A percentile compares a stretch with the other conserved stretches of the same genome.
phyloP scores from a whole-genome alignment of 1,140 invertebrate genomes.

The Euborellia annulipes region DNA sequence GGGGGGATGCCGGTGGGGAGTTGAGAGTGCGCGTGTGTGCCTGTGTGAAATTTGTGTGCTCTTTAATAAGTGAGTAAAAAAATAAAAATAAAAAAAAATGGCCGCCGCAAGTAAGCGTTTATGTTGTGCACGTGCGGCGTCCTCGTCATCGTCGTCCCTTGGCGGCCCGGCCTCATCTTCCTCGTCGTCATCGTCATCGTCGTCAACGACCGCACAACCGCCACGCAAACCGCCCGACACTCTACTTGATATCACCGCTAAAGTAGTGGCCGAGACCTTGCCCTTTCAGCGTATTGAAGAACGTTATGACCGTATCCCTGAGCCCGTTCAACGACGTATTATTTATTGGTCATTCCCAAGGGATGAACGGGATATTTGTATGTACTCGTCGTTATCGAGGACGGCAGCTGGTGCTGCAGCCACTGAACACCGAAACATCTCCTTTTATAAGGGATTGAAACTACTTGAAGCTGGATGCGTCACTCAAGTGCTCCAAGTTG shows the following conservation, averaged over 20 bases:
- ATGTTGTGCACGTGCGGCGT: neutral
- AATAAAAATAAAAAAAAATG: too few species aligned
- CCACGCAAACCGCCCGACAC: conserved; percentile 34
- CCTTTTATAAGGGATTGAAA: conserved; percentile 70
- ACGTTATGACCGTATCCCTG: conserved; percentile 68
- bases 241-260: conserved; percentile 64
- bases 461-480: conserved; percentile 63
- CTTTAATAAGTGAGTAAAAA: too few species aligned
- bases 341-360: conserved; percentile 80
- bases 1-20: neutral
- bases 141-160: neutral
- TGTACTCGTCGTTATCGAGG: conserved; percentile 69
- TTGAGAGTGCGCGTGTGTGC: too few species aligned
- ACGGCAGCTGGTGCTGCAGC: conserved; percentile 20
- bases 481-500: conserved; percentile 72
- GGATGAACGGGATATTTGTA: conserved; percentile 72
- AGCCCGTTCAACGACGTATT: conserved; percentile 70
- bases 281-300: conserved; percentile 77
- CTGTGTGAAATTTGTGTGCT: neutral
- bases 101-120: too few species aligned
- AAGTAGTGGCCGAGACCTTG: conserved; percentile 65
- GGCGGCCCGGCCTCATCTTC: neutral
- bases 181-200: neutral
- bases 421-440: conserved; percentile 55
- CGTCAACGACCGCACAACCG: neutral